Percentiles rank a stretch among this genome's conserved stretches.
phyloP scores from a whole-genome alignment of 2,797 vertebrate genomes.

The Eulemur mongoz region DNA sequence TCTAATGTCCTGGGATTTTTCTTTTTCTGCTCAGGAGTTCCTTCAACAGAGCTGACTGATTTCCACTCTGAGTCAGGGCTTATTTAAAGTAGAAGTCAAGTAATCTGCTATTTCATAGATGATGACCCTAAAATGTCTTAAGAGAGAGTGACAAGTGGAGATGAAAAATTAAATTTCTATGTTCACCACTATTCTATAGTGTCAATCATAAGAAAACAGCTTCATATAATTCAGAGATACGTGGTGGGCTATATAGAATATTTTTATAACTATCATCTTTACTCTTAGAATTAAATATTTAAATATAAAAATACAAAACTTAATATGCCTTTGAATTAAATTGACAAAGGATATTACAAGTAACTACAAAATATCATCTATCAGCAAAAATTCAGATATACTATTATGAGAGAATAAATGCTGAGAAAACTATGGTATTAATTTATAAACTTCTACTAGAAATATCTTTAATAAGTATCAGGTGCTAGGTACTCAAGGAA shows the following conservation, averaged over 20 bases:
- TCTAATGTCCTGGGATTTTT: background rate
- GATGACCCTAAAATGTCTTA: background rate
- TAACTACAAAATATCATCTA: background rate
- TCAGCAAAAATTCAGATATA: background rate
- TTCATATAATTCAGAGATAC: background rate
- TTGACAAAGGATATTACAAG: background rate
- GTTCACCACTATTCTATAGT: background rate
- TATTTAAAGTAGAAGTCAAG: constrained; percentile 13
- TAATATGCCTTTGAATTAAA: background rate
- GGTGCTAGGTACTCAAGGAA: background rate
- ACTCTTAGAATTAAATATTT: background rate
- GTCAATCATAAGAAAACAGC: background rate
- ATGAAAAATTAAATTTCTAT: constrained; percentile 3
- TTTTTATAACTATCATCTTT: background rate
- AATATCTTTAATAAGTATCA: background rate
- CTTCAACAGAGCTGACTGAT: background rate
- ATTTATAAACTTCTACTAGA: background rate
- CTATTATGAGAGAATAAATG: background rate
- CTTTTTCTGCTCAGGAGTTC: background rate
- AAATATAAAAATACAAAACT: background rate
- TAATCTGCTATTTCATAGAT: background rate
- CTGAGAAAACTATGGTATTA: background rate
- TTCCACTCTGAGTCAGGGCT: background rate
- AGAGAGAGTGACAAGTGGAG: background rate
- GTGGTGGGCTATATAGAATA: background rate